Evolutionary conservation across 2,888 invertebrate species (phyloP).

Genomic region (Synanthedon myopaeformis): DNA sequence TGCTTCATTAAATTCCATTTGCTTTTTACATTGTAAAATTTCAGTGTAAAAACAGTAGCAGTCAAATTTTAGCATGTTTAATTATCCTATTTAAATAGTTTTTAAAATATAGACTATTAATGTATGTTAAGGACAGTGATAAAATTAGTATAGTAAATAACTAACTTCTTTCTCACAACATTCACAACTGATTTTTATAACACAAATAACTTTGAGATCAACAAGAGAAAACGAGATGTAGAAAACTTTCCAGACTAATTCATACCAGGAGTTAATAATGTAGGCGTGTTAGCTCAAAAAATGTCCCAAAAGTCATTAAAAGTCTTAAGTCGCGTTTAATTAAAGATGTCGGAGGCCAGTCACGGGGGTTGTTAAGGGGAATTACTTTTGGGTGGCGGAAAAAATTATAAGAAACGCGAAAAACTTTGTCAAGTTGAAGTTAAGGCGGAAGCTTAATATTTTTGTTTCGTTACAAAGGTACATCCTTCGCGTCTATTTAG

Average conservation of each 20-base stretch:
- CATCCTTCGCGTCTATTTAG: too few species aligned
- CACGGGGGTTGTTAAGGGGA: slow-evolving; percentile 20
- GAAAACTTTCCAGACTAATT: slow-evolving; percentile 49
- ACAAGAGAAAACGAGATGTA: slow-evolving; percentile 9
- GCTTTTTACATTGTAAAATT: too few species aligned
- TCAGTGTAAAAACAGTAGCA: too few species aligned
- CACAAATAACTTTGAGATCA: slow-evolving; percentile 2
- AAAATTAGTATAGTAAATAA: too few species aligned
- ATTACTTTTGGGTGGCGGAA: slow-evolving; percentile 15
- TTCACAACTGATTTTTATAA: slow-evolving; percentile 1
- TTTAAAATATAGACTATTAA: too few species aligned
- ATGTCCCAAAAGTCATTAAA: slow-evolving; percentile 45
- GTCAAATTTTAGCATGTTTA: too few species aligned
- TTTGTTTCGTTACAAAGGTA: too few species aligned
- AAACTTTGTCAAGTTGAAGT: too few species aligned
- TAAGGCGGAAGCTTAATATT: too few species aligned
- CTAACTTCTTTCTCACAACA: not conserved
- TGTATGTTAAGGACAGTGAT: too few species aligned
- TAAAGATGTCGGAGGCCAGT: slow-evolving; percentile 33
- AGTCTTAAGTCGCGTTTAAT: slow-evolving; percentile 53
- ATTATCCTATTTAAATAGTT: too few species aligned
- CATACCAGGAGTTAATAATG: slow-evolving; percentile 23
- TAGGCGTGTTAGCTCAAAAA: slow-evolving; percentile 30
- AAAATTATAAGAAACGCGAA: slow-evolving; percentile 21
- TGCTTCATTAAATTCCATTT: too few species aligned